Evolutionary conservation across 1,140 invertebrate species (phyloP), one percentile per base, ranked within the genome.

Genomic region (Phymorhynchus buccinoides): DNA sequence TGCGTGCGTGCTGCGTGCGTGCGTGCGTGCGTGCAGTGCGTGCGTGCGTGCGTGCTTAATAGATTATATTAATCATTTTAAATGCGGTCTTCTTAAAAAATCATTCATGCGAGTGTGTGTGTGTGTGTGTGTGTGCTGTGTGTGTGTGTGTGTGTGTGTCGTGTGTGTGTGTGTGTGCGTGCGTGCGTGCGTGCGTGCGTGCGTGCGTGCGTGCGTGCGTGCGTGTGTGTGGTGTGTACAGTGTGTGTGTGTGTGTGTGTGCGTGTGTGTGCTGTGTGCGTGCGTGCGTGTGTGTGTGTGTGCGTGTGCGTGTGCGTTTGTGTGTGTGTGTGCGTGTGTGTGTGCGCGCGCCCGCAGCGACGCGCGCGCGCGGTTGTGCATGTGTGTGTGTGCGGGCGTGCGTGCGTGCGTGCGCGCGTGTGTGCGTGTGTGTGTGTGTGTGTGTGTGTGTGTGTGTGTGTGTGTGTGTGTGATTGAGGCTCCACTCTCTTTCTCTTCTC

Each of bases 321-420:
- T 32, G 30, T 80, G 42, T 80, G 79, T 52, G 52, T 80, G 79
- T 80, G 79, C 52, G 79, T 80, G 41, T 80, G 37, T 80, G 42
- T 80, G 79, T 52, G 37, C 66, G 66, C 27, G 27, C 32, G 27
- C 27, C 0, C n/a, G 66, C 27, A 35, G 44, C 18, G 4, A 42
- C 52, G 35, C 27, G 79, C 44, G 52, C 52, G 79, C 30, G 52
- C 44, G 35, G 44, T 18, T 80, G 52, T 52, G 14, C 52, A n/a
- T 80, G 52, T 80, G 79, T 80, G 79, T 80, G 81, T 42, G 41
- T 83, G 81, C 52, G 42, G 27, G 79, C 41, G 32, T 52, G 42
- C 35, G 79, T 52, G 52, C n/a, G 56, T 83, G 52, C 35, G 81
- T 83, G 52, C 41, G 39, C 68, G 52, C 30, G 79, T 80, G 22